phyloP scores from a whole-genome alignment of 30 jellyfish, hydroid and myxozoan genomes.

The Phacellophora camtschatica region DNA sequence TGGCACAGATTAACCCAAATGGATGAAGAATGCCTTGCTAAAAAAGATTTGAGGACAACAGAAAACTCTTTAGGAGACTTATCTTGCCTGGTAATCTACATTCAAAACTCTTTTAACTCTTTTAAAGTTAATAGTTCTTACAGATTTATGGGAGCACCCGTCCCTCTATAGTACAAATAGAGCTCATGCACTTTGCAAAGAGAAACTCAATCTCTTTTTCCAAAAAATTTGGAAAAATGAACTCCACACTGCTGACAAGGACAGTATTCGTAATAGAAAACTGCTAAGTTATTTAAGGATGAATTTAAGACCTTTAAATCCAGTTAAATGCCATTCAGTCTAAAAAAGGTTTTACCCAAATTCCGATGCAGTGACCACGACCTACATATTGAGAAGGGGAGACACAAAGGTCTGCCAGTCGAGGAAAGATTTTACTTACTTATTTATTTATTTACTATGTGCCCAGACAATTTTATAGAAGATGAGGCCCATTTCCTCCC shows the following conservation, averaged over 20 bases:
- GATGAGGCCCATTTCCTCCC: background rate
- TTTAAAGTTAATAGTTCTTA: background rate
- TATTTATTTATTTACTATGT: background rate
- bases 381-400: background rate
- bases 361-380: slow-evolving; percentile 11
- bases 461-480: background rate
- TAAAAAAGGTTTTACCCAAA: background rate
- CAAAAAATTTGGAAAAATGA: background rate
- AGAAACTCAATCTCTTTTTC: background rate
- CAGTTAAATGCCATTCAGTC: background rate
- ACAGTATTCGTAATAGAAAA: background rate
- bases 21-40: background rate
- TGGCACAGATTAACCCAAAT: background rate
- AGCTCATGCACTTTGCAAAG: background rate
- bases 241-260: slow-evolving; percentile 9
- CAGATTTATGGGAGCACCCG: slow-evolving; percentile 15
- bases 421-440: too few species aligned
- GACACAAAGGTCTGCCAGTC: slow-evolving; percentile 3
- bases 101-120: background rate
- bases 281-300: background rate
- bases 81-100: background rate
- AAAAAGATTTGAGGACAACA: background rate
- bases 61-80: background rate
- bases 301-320: background rate
- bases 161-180: background rate